These are phyloP conservation scores for Dissostichus mawsoni DNA, from an alignment of 2,113 vertebrate genomes.

Conservation along the genomic window DNA sequence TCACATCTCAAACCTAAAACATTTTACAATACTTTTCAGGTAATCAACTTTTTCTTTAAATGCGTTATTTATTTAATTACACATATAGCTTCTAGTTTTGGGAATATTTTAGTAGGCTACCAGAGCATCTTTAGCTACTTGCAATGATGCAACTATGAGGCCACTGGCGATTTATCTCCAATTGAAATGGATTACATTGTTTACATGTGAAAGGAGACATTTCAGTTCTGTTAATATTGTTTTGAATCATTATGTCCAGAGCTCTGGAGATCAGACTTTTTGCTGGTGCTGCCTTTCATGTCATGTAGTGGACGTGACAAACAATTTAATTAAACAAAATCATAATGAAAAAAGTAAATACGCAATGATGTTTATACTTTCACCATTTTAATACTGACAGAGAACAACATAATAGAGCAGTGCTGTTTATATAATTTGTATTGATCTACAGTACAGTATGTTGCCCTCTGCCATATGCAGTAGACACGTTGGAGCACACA, in stretches of 20 bases:
- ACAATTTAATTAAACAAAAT: background rate
- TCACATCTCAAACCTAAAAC: background rate
- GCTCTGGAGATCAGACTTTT: background rate
- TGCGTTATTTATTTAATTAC: background rate
- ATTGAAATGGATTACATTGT: too few relatives aligned
- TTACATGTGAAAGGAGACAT: background rate
- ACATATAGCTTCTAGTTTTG: background rate
- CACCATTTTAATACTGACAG: background rate
- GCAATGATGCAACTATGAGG: background rate
- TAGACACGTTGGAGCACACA: background rate
- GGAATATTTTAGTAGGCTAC: too few relatives aligned
- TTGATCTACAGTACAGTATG: constrained; percentile 18
- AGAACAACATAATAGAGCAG: background rate
- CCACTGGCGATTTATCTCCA: background rate
- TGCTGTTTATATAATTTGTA: constrained; percentile 16
- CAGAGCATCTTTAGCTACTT: background rate
- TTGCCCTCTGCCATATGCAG: background rate
- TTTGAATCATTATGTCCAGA: background rate
- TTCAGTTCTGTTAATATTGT: background rate
- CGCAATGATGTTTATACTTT: background rate
- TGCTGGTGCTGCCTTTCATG: background rate
- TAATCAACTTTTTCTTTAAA: background rate
- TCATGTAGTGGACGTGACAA: too few relatives aligned
- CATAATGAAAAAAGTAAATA: background rate
- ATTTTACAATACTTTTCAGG: too few relatives aligned